These are phyloP conservation scores for Ciconia stormi DNA, from an alignment of 2,113 vertebrate species.

Conservation along the genomic window DNA sequence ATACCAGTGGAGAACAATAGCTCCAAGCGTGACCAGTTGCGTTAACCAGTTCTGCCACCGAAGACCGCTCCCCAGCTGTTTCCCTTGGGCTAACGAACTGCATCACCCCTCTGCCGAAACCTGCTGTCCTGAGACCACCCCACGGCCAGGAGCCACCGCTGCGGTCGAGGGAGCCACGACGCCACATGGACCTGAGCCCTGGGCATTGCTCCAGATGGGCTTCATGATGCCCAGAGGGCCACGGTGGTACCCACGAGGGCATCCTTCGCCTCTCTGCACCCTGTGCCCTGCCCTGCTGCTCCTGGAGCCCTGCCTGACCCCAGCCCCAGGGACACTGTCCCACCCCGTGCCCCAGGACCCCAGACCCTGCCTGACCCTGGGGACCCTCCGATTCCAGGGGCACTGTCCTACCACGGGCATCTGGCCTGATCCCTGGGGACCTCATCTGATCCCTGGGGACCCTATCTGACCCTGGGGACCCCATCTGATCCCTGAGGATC, in stretches of 20 bases:
- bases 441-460: too few relatives aligned
- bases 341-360: not conserved
- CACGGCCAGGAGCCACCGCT: not conserved
- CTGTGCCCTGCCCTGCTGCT: not conserved
- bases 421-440: too few relatives aligned
- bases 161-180: accelerated
- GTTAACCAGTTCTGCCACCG: constrained; percentile 43
- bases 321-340: not conserved
- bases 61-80: not conserved
- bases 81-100: not conserved
- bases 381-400: not conserved
- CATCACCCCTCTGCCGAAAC: not conserved
- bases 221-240: accelerated
- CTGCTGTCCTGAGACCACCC: not conserved
- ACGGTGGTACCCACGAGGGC: not conserved
- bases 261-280: not conserved
- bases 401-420: not conserved
- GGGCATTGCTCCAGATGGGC: accelerated
- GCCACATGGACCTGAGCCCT: not conserved
- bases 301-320: not conserved
- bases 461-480: not conserved
- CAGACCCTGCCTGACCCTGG: not conserved
- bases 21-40: not conserved
- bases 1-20: constrained; percentile 55
- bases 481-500: too few relatives aligned